Percentiles rank a stretch among this genome's conserved stretches.
phyloP scores from a whole-genome alignment of 2,888 invertebrate genomes.

The Allacma fusca region DNA sequence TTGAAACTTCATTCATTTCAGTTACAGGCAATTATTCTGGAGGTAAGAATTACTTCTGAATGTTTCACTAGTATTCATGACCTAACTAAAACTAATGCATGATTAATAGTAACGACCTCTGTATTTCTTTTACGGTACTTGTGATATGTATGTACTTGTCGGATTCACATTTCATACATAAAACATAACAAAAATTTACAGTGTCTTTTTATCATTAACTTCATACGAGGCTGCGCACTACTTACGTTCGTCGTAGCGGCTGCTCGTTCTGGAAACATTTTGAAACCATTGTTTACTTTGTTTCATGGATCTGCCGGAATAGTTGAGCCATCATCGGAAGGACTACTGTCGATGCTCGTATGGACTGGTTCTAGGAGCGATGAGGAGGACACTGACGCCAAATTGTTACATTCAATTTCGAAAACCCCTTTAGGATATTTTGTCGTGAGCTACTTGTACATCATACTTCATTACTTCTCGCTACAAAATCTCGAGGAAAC shows the following conservation, averaged over 20 bases:
- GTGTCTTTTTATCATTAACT: background rate
- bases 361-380: background rate
- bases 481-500: background rate
- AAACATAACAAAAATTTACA: too few species aligned
- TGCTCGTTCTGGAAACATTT: background rate
- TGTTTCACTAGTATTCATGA: too few species aligned
- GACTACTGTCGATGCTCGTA: background rate
- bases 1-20: background rate
- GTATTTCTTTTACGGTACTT: too few species aligned
- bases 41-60: background rate
- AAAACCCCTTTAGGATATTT: background rate
- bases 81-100: too few species aligned
- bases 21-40: background rate
- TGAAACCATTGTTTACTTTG: background rate
- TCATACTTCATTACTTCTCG: background rate
- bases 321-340: background rate
- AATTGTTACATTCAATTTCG: background rate
- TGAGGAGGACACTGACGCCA: background rate
- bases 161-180: too few species aligned
- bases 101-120: too few species aligned
- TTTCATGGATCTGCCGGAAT: background rate
- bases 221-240: background rate
- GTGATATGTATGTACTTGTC: too few species aligned
- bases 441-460: slow-evolving; percentile 14
- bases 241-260: background rate